These are phyloP conservation scores for Crotalus tigris DNA, from an alignment of 2,113 vertebrate genomes.

Conservation along the genomic window DNA sequence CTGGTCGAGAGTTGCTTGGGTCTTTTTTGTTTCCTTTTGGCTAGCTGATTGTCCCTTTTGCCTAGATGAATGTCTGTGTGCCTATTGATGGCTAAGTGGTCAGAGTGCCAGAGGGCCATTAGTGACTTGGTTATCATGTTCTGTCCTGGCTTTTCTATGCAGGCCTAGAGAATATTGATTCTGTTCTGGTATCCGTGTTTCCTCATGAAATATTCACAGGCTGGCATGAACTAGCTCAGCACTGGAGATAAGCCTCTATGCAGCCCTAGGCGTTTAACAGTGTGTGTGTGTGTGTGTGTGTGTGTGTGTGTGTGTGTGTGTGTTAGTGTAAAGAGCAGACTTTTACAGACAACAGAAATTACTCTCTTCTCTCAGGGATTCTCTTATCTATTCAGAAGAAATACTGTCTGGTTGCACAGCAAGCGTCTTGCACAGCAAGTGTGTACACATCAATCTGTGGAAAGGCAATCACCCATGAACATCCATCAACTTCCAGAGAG, in stretches of 20 bases:
- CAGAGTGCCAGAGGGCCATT: not conserved
- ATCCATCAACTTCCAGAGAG: constrained; percentile 13
- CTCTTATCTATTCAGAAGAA: constrained; percentile 4
- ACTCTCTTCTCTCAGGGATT: not conserved
- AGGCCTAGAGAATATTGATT: constrained; percentile 5
- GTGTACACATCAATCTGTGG: not conserved
- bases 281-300: no score
- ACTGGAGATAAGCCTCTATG: constrained; percentile 7
- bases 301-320: not conserved
- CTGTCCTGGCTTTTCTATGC: not conserved
- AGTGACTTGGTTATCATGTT: not conserved
- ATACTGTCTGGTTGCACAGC: not conserved
- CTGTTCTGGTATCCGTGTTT: constrained; percentile 7
- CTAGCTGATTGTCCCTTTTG: not conserved
- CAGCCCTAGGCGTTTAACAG: not conserved
- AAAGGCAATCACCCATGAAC: not conserved
- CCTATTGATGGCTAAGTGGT: not conserved
- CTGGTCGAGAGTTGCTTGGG: not conserved
- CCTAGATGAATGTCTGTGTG: not conserved
- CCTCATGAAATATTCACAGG: not conserved
- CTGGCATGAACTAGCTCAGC: not conserved
- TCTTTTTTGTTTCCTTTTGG: not conserved
- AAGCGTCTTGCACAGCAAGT: not conserved
- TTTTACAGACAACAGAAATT: constrained; percentile 21
- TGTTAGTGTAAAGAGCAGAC: not conserved